These are phyloP conservation scores for Noctuana brunneofusca DNA, from an alignment of 2,888 invertebrate species.

Conservation along the genomic window DNA sequence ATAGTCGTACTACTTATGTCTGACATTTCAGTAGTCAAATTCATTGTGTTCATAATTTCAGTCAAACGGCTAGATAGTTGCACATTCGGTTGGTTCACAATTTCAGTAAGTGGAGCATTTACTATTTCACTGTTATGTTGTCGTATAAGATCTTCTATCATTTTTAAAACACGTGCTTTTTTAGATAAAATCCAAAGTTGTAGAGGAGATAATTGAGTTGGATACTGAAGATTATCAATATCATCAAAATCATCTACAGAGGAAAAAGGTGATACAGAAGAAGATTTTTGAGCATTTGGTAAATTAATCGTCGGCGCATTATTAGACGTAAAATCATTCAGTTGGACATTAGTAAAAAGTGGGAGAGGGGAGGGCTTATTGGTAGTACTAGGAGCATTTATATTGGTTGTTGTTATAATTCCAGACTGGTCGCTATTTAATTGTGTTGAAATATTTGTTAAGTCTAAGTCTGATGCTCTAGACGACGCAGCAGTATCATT, in stretches of 20 bases:
- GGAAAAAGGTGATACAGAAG: not conserved
- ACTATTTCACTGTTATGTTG: constrained; percentile 73
- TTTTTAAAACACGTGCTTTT: constrained; percentile 75
- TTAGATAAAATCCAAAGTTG: constrained; percentile 76
- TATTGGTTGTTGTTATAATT: constrained; percentile 34
- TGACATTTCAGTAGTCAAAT: constrained; percentile 53
- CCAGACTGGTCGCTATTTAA: constrained; percentile 5
- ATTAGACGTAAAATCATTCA: constrained; percentile 53
- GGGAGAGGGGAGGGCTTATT: constrained; percentile 58
- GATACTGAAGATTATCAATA: constrained; percentile 53
- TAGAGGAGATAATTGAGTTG: constrained; percentile 62
- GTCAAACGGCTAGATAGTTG: constrained; percentile 66
- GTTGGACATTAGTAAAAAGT: constrained; percentile 64
- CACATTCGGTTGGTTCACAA: constrained; percentile 54
- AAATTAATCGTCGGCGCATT: constrained; percentile 40
- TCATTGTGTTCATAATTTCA: constrained; percentile 69
- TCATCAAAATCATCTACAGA: constrained; percentile 44
- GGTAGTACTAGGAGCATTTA: constrained; percentile 44
- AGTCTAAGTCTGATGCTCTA: constrained; percentile 34
- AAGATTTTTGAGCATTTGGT: constrained; percentile 43
- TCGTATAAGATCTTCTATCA: constrained; percentile 76
- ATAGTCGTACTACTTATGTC: constrained; percentile 44
- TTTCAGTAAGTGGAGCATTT: constrained; percentile 61
- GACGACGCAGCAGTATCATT: constrained; percentile 21
- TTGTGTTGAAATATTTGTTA: constrained; percentile 1